phyloP scores from a whole-genome alignment of 1,140 invertebrate species.

The Ips typographus region DNA sequence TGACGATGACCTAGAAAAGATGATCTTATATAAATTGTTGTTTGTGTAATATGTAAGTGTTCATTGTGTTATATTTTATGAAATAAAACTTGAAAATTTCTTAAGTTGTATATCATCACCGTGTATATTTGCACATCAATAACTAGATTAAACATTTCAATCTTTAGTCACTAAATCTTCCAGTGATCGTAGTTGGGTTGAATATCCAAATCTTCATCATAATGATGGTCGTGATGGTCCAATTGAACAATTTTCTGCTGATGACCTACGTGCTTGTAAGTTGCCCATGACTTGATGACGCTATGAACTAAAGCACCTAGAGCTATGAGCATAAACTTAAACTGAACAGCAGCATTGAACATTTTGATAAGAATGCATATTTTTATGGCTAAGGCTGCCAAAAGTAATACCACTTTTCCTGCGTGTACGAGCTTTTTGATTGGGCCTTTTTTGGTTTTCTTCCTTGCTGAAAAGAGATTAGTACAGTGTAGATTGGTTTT shows the following conservation, averaged over 20 bases:
- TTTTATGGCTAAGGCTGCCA: conserved; percentile 11
- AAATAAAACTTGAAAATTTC: too few species aligned
- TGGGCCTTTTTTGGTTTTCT: conserved; percentile 3
- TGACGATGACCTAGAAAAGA: conserved; percentile 9
- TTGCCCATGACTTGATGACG: conserved; percentile 5
- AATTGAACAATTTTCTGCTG: neutral
- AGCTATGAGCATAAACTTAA: conserved; percentile 18
- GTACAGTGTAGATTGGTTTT: neutral
- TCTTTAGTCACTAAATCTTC: neutral
- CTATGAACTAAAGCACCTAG: conserved; percentile 3
- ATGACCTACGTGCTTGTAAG: conserved; percentile 1
- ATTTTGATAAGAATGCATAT: conserved; percentile 16
- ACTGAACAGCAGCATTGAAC: conserved; percentile 17
- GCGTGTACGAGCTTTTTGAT: conserved; percentile 11
- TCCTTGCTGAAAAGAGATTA: neutral
- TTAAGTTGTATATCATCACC: neutral
- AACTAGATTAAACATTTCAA: neutral
- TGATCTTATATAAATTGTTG: neutral
- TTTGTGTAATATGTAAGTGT: neutral
- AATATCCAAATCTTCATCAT: conserved; percentile 7
- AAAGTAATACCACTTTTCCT: conserved; percentile 2
- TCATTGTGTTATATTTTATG: neutral
- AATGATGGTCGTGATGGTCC: conserved; percentile 3
- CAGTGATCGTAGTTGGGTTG: neutral
- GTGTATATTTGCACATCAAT: conserved; percentile 1